phyloP scores from a whole-genome alignment of 2,113 vertebrate genomes.

The Aleadryas rufinucha region DNA sequence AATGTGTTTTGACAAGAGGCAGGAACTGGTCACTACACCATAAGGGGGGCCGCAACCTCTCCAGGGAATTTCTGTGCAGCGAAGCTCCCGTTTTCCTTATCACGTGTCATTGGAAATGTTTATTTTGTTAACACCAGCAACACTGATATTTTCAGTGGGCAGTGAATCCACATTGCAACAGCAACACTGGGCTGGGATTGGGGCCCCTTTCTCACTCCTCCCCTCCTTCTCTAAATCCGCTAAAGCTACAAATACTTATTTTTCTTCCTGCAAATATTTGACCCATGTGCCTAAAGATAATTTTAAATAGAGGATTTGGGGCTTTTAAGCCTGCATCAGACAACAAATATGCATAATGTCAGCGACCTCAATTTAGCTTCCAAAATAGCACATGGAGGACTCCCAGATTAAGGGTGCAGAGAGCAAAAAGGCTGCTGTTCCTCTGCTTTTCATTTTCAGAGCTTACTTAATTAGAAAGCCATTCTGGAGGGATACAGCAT shows the following conservation, averaged over 20 bases:
- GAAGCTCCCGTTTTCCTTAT: neutral
- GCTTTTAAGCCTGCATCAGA: constrained; percentile 51
- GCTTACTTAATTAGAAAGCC: constrained; percentile 56
- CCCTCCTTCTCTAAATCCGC: neutral
- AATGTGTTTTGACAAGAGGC: neutral
- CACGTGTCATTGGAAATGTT: neutral
- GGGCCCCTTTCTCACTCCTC: neutral
- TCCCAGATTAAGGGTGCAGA: constrained; percentile 36
- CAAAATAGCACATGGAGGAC: constrained; percentile 48
- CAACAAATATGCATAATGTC: constrained; percentile 61
- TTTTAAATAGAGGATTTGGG: constrained; percentile 28
- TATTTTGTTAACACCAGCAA: neutral
- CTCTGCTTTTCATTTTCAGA: constrained; percentile 52
- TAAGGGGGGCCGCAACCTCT: neutral
- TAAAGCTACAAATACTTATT: neutral
- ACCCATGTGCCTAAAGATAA: constrained; percentile 3
- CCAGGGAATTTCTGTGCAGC: neutral
- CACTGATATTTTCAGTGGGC: neutral
- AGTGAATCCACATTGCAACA: neutral
- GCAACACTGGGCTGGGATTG: neutral
- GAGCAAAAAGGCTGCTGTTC: constrained; percentile 43
- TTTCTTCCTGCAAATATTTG: constrained; percentile 40
- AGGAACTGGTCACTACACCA: neutral
- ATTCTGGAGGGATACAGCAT: constrained; percentile 29
- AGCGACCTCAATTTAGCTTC: constrained; percentile 56